These are phyloP conservation scores for Mirounga angustirostris DNA, from an alignment of 2,113 vertebrate genomes.

Conservation along the genomic window DNA sequence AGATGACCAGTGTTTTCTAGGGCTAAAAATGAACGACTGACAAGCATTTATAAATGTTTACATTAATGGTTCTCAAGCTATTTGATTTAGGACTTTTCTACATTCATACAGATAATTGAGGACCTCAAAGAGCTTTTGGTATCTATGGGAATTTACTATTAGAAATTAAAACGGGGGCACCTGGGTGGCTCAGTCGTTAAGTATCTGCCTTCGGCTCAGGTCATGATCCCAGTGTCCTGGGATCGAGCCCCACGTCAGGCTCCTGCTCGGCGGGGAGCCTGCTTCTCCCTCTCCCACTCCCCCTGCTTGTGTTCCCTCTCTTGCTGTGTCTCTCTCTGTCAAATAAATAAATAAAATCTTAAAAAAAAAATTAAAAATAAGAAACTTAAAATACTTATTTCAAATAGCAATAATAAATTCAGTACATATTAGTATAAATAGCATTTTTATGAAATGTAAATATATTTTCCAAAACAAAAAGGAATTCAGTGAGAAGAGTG, in stretches of 20 bases:
- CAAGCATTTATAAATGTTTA: background rate
- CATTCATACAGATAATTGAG: background rate
- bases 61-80: background rate
- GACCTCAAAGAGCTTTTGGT: background rate
- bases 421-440: background rate
- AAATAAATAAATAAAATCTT: too few relatives aligned
- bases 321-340: too few relatives aligned
- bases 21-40: background rate
- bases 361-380: conserved; percentile 3
- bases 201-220: too few relatives aligned
- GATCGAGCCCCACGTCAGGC: too few relatives aligned
- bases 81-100: background rate
- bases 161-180: background rate
- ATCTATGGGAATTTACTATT: background rate
- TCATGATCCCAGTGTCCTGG: too few relatives aligned
- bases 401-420: background rate
- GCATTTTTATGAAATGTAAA: conserved; percentile 41
- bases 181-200: too few relatives aligned
- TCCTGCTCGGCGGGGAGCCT: too few relatives aligned
- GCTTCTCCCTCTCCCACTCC: too few relatives aligned
- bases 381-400: conserved; percentile 31
- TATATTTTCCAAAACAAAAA: conserved; percentile 35
- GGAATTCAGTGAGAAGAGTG: background rate
- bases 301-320: too few relatives aligned
- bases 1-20: background rate